phyloP scores from a whole-genome alignment of 2,797 vertebrate genomes.

The Kryptopterus vitreolus region DNA sequence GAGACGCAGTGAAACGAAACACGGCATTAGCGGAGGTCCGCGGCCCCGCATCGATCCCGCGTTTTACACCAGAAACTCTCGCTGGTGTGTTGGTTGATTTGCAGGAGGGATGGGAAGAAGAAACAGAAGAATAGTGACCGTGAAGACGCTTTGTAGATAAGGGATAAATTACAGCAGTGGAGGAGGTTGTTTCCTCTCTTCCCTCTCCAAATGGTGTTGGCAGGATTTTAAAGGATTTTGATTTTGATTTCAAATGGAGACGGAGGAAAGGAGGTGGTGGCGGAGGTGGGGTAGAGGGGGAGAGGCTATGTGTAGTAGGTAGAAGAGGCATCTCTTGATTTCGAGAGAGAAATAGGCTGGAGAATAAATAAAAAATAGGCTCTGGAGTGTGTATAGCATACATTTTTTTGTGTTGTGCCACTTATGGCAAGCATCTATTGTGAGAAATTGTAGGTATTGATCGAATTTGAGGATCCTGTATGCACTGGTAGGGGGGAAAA shows the following conservation, averaged over 20 bases:
- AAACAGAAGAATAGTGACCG: background rate
- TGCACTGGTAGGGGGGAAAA: conserved; percentile 5
- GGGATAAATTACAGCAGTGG: conserved; percentile 16
- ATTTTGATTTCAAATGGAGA: conserved; percentile 31
- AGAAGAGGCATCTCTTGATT: conserved; percentile 23
- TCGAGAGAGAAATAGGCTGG: conserved; percentile 12
- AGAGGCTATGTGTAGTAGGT: background rate
- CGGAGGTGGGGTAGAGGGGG: background rate
- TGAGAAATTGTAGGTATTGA: conserved; percentile 31
- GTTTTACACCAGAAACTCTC: conserved; percentile 16
- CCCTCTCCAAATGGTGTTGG: conserved; percentile 21
- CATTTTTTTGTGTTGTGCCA: conserved; percentile 22
- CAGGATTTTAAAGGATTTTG: conserved; percentile 40
- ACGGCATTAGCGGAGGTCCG: background rate
- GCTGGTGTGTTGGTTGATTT: conserved; percentile 10
- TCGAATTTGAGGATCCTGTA: conserved; percentile 22
- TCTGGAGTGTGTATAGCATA: conserved; percentile 3
- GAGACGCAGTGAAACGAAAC: conserved; percentile 17
- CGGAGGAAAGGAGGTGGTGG: background rate
- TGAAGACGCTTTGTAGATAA: background rate
- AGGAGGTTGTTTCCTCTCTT: conserved; percentile 16
- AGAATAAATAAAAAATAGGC: conserved; percentile 8
- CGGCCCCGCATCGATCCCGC: background rate
- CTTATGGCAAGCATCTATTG: conserved; percentile 34
- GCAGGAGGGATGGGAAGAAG: background rate